Conservation (phyloP, 2,888 invertebrate species). For the Chymomyza procnemis region DNA sequence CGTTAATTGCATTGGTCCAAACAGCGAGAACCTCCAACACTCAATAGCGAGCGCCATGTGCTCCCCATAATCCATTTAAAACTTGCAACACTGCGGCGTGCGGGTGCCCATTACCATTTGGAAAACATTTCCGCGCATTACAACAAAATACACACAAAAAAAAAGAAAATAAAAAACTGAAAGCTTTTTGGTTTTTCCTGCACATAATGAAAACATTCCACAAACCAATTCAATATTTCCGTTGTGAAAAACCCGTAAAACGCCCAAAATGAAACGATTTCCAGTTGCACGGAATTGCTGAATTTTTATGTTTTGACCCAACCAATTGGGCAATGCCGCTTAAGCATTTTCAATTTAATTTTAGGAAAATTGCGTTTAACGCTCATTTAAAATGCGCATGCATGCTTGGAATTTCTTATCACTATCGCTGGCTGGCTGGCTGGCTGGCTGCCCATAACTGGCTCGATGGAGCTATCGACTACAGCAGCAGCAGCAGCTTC, state of each 20-base stretch:
- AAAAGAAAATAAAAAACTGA: not conserved
- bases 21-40: not conserved
- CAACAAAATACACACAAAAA: constrained; percentile 17
- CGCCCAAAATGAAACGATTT: constrained; percentile 46
- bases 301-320: constrained; percentile 27
- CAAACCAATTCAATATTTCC: constrained; percentile 71
- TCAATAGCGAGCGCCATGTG: not conserved
- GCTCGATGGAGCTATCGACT: not conserved
- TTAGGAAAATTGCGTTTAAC: constrained; percentile 38
- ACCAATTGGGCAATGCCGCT: not conserved
- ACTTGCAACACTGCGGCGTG: constrained; percentile 15
- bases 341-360: constrained; percentile 48
- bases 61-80: constrained; percentile 51
- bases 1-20: constrained; percentile 34
- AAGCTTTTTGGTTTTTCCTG: constrained; percentile 29
- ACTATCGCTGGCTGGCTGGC: too few species aligned
- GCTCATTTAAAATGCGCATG: constrained; percentile 63
- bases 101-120: not conserved
- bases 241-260: constrained; percentile 31
- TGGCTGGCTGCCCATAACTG: not conserved
- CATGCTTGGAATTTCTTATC: constrained; percentile 67
- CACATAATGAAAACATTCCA: constrained; percentile 67
- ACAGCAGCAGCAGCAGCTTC: not conserved
- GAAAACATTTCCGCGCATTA: constrained; percentile 25
- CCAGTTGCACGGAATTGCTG: constrained; percentile 2